phyloP scores from a whole-genome alignment of 2,797 vertebrate genomes.

The Urosaurus nigricauda region DNA sequence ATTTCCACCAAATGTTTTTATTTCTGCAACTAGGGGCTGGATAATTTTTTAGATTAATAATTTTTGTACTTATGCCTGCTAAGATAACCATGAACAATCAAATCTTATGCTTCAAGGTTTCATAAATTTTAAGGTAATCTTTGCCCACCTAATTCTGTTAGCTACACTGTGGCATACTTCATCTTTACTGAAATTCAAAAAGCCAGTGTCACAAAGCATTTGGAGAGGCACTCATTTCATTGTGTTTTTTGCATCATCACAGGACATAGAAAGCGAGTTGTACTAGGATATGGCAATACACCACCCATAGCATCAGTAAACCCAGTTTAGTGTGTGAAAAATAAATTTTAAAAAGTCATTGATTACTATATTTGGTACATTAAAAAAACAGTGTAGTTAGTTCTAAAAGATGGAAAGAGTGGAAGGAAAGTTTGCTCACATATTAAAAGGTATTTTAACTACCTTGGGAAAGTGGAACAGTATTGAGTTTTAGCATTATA shows the following conservation, averaged over 20 bases:
- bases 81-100: constrained; percentile 21
- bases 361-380: neutral
- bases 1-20: constrained; percentile 15
- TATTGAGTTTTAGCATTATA: neutral
- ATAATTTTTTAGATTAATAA: constrained; percentile 42
- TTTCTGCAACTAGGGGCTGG: neutral
- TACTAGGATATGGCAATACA: neutral
- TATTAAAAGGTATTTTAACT: neutral
- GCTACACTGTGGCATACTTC: neutral
- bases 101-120: constrained; percentile 38
- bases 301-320: neutral
- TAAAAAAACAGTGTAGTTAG: neutral
- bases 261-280: neutral
- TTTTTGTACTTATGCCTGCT: constrained; percentile 11
- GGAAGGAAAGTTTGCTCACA: too few species aligned
- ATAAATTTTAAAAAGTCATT: neutral
- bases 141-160: constrained; percentile 9
- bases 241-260: too few species aligned
- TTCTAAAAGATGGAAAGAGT: neutral
- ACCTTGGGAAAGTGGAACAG: too few species aligned
- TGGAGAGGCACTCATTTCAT: neutral
- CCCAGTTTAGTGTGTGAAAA: neutral
- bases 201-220: neutral
- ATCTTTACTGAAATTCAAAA: constrained; percentile 11
- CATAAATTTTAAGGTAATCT: constrained; percentile 31